A percentile compares a stretch with the other conserved stretches of the same genome.
Evolutionary conservation across 2,888 invertebrate species (phyloP).

Genomic region (Nycteola revayana): DNA sequence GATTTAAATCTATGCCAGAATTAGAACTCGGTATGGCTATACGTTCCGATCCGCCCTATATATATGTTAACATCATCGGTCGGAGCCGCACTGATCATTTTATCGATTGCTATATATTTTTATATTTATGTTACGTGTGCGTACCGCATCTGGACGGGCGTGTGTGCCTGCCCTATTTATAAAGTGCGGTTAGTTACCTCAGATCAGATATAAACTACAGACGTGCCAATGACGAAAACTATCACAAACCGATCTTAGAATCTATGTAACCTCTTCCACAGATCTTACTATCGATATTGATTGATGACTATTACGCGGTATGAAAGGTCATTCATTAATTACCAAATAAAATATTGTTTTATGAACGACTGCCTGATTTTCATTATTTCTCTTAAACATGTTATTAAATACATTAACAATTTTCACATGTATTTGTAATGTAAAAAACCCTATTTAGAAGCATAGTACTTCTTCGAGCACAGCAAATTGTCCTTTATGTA

Average conservation of each 20-base stretch:
- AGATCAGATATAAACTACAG: constrained; percentile 42
- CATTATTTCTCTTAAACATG: too few species aligned
- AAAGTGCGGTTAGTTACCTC: constrained; percentile 58
- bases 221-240: constrained; percentile 31
- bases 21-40: constrained; percentile 14
- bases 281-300: constrained; percentile 20
- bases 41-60: constrained; percentile 29
- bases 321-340: constrained; percentile 20
- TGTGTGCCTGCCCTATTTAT: constrained; percentile 65
- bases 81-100: constrained; percentile 53
- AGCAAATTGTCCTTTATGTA: too few species aligned
- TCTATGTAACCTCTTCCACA: constrained; percentile 7
- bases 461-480: too few species aligned
- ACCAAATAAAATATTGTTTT: too few species aligned
- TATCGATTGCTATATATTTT: constrained; percentile 60
- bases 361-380: too few species aligned
- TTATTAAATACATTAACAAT: too few species aligned
- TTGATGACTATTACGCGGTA: constrained; percentile 14
- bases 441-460: too few species aligned
- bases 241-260: constrained; percentile 15
- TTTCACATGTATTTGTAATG: too few species aligned
- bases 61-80: constrained; percentile 54
- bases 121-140: constrained; percentile 48
- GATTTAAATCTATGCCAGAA: constrained; percentile 9
- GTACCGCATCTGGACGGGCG: constrained; percentile 56